Base-by-base conservation (phyloP, 2,888 invertebrate genomes). In the Tinea semifulvella region DNA sequence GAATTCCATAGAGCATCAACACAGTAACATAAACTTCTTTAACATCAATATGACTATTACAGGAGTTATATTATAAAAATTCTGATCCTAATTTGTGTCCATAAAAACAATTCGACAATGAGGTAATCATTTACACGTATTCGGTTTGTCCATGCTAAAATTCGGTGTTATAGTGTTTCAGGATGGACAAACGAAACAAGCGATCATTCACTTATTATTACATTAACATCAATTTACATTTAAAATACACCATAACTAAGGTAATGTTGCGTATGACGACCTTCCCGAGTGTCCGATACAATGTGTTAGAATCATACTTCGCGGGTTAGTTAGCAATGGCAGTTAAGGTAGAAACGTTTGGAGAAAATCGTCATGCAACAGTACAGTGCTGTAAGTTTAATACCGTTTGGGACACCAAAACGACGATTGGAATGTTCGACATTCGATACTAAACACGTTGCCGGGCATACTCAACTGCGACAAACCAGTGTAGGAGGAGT, bases 151-250 rank as follows among this genome's bases (percentile, higher is more conserved):
- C 25, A 25, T 25, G 6, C 25, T 25, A 25, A 6, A 25, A 25
- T 25, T n/a, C n/a, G n/a, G n/a, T n/a, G n/a, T n/a, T n/a, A n/a
- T n/a, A n/a, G n/a, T n/a, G n/a, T n/a, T n/a, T n/a, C n/a, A n/a
- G n/a, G n/a, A n/a, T n/a, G n/a, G n/a, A n/a, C n/a, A n/a, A n/a
- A n/a, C n/a, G n/a, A n/a, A n/a, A n/a, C n/a, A n/a, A n/a, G n/a
- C n/a, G 25, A 10, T 25, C 6, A 7, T 25, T 25, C 25, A 36
- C 18, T 36, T 5, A 36, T 36, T 36, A n/a, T 18, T 36, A 36
- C n/a, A 16, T 36, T 31, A 31, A 31, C 16, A 36, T 36, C 36
- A 36, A 36, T 36, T 13, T 36, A 17, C 7, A 13, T 36, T 36
- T 14, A 36, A n/a, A 31, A 31, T 11, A 31, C 14, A n/a, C 7